A percentile compares a stretch with the other conserved stretches of the same genome.
Evolutionary conservation across 2,113 vertebrate species (phyloP).

Genomic region (Panurus biarmicus): DNA sequence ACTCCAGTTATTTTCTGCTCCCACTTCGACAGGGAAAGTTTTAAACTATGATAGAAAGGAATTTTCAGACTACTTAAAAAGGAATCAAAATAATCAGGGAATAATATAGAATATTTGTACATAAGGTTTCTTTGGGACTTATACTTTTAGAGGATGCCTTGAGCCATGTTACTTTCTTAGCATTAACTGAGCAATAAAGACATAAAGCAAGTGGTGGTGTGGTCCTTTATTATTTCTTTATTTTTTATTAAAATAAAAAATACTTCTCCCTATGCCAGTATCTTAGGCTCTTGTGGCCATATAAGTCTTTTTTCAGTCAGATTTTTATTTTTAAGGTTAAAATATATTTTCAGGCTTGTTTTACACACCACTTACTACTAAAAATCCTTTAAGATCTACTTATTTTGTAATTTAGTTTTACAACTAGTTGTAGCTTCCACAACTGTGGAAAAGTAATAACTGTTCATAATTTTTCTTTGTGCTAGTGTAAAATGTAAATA

Average conservation of each 20-base stretch:
- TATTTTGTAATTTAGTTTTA: neutral
- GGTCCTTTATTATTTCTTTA: neutral
- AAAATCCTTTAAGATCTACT: neutral
- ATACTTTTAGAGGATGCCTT: neutral
- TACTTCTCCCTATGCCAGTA: neutral
- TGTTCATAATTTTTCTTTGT: neutral
- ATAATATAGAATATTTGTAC: neutral
- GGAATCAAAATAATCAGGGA: neutral
- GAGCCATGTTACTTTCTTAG: neutral
- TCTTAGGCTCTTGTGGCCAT: neutral
- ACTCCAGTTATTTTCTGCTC: neutral
- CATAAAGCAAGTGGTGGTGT: rapidly evolving
- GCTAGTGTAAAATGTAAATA: neutral
- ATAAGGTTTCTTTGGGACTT: neutral
- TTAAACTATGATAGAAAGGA: neutral
- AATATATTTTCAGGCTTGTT: neutral
- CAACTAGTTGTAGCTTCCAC: too few relatives aligned
- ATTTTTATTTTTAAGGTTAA: neutral
- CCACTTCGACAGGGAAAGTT: neutral
- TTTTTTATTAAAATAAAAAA: neutral
- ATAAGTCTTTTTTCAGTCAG: neutral
- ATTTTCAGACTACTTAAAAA: neutral
- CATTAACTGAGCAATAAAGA: neutral
- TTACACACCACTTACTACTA: neutral
- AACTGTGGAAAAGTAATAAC: neutral